Conservation (phyloP, 2,888 invertebrate species). For the Hyposoter dolosus region DNA sequence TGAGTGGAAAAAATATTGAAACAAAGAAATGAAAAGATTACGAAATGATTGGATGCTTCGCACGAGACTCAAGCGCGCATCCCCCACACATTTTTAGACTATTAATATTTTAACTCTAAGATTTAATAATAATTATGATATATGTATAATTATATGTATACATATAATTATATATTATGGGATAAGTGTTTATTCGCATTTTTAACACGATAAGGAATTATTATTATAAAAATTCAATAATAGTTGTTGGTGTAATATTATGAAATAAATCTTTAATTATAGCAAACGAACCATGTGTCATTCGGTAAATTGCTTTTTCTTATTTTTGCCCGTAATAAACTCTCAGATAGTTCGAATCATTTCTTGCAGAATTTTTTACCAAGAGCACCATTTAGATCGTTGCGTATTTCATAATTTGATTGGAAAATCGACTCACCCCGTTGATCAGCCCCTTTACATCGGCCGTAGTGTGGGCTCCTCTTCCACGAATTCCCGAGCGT, state of each 20-base stretch:
- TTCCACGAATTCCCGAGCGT: no score
- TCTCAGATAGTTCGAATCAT: no score
- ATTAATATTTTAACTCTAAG: slow-evolving; percentile 82
- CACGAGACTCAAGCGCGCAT: slow-evolving; percentile 78
- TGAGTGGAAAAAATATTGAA: slow-evolving; percentile 62
- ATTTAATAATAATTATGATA: slow-evolving; percentile 82
- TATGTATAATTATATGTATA: slow-evolving; percentile 77
- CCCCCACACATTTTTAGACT: slow-evolving; percentile 81
- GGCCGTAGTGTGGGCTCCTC: no score
- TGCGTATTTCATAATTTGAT: no score
- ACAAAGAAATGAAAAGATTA: slow-evolving; percentile 54
- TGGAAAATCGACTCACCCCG: no score
- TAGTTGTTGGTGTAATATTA: slow-evolving; percentile 85
- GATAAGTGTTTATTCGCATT: slow-evolving; percentile 84
- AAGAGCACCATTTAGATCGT: no score
- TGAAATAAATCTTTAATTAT: slow-evolving; percentile 84
- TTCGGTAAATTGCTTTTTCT: background rate
- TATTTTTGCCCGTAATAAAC: background rate
- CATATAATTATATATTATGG: slow-evolving; percentile 77
- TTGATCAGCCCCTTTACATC: no score
- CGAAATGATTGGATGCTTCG: slow-evolving; percentile 71
- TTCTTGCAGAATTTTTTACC: no score
- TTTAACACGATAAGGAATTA: slow-evolving; percentile 83
- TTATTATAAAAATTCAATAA: slow-evolving; percentile 84
- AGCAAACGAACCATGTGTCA: slow-evolving; percentile 60